phyloP scores from a whole-genome alignment of 1,140 invertebrate genomes.

The Wasmannia auropunctata region DNA sequence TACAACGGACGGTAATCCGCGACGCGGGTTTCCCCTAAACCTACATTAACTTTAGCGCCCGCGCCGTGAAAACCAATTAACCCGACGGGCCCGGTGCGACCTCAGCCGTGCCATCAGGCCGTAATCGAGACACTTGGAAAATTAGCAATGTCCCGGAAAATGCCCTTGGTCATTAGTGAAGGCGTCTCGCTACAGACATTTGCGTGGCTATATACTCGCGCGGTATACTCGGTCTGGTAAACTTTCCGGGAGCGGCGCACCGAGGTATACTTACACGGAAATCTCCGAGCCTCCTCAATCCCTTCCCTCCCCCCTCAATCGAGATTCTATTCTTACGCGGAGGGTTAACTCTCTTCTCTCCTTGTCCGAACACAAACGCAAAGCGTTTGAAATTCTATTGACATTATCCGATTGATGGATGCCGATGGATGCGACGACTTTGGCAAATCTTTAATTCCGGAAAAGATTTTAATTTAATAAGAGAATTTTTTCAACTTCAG shows the following conservation, averaged over 20 bases:
- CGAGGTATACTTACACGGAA: not conserved
- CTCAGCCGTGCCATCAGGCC: slow-evolving; percentile 39
- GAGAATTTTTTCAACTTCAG: not conserved
- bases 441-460: too few relatives aligned
- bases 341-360: not conserved
- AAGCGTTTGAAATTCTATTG: not conserved
- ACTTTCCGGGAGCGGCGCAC: not conserved
- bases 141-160: slow-evolving; percentile 66
- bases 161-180: slow-evolving; percentile 63
- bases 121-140: slow-evolving; percentile 71
- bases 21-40: slow-evolving; percentile 17
- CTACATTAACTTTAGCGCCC: slow-evolving; percentile 30
- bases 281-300: slow-evolving; percentile 26
- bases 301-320: too few relatives aligned
- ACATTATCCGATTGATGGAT: not conserved
- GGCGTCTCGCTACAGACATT: slow-evolving; percentile 9
- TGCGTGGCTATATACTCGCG: not conserved
- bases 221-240: not conserved
- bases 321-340: not conserved
- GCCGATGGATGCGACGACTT: not conserved
- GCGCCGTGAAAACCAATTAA: slow-evolving; percentile 70
- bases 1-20: slow-evolving; percentile 25
- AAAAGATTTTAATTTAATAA: not conserved
- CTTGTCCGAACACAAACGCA: not conserved
- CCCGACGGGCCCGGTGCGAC: slow-evolving; percentile 28